Evolutionary conservation across 2,797 vertebrate genomes (phyloP), one percentile per base, ranked within the genome.

Genomic region (Sarcoramphus papa): DNA sequence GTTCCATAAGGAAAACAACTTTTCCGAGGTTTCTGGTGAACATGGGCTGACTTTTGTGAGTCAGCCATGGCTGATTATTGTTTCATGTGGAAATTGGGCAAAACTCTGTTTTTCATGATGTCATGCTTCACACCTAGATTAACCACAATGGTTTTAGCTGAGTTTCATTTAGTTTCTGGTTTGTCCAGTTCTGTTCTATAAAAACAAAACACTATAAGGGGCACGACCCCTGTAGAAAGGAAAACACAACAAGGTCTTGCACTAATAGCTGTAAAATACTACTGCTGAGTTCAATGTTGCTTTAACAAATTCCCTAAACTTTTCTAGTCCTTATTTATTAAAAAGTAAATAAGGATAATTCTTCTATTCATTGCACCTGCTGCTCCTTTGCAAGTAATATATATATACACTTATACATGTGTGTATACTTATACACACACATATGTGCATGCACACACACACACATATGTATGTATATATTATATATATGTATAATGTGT

Each of bases 381-480:
- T 69, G 40, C 10, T 94, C 7, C 33, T 69, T 83, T 88, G 12
- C 19, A 90, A 78, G 24, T 30, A 73, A 47, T 20, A n/a, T 35
- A 48, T 43, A 17, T 37, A 54, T 33, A 62, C 28, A 33, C 28
- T 64, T 75, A 47, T 22, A 24, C 27, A 23, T 1, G 1, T 31
- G 2, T 30, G 4, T n/a, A 5, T 48, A 43, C 43, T 68, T 79
- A 30, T 48, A 33, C 8, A 45, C 3, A 37, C 7, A 25, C 0
- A 1, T 7, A 8, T 1, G 0, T 50, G 15, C 8, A 2, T 0
- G 4, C 7, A 11, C 11, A 10, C 0, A 21, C 3, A 20, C 4
- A 15, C 4, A 37, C 2, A 22, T 33, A 21, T 22, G 37, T 51
- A 45, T 13, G 4, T 17, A 6, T 47, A 14, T 56, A 23, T 33